Base-by-base conservation (phyloP, 23 tunicate species). In the Clavelina lepadiformis region DNA sequence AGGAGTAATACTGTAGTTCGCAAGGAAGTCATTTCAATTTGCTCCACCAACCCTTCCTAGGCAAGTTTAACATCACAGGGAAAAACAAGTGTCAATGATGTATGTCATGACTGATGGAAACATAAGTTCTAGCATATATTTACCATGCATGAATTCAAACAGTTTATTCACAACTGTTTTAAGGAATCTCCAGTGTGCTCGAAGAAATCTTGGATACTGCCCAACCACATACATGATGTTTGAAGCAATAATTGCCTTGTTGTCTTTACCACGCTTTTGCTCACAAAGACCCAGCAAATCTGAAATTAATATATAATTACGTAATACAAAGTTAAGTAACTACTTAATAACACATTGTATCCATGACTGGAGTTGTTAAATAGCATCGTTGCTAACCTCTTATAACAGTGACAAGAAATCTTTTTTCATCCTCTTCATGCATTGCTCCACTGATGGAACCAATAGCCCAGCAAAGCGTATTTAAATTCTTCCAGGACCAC, bases 171-270 rank as follows among this genome's bases (percentile, higher is more conserved):
- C 99, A 46, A 94, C 99, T 0, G 99, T 94, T 50, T 94, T 94
- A 46, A 94, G 85, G 65, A 94, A 94, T 33, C 94, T 50, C 99
- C 99, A 94, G 45, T 94, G 99, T 19, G 99, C 99, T 3, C 99
- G 76, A 11, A 94, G 71, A 47, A 94, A 94, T n/a, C 99, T 69
- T 0, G 99, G 99, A 35, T 94, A 94, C 41, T 94, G 99, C 19
- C 99, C 99, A 46, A 94, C 99, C 5, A 94, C 99, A 68, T 94
- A 94, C 99, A 94, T 94, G 56, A 94, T 94, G 56, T 94, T 94
- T 33, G 99, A 94, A 2, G 99, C 99, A 3, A 94, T 94, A 53
- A 94, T 94, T 30, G 99, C 99, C 54, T 94, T 94, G 81, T 94
- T 94, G 71, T 94, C 99, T 49, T 94, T 94, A 35, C 99, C 99